These are phyloP conservation scores for Parapsyche elsis DNA, from an alignment of 1,140 invertebrate genomes.

Conservation along the genomic window DNA sequence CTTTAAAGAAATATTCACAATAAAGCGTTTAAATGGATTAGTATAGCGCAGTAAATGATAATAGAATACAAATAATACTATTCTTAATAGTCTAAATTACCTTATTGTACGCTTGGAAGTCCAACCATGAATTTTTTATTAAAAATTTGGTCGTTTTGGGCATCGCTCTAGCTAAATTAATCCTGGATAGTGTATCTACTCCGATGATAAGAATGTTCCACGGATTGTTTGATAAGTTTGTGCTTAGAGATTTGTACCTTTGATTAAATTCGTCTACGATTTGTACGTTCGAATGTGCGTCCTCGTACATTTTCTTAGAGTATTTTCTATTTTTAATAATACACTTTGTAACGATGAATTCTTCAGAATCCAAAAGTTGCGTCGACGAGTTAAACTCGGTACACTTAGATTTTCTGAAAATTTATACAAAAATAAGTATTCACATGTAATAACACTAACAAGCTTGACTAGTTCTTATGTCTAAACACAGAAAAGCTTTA, in stretches of 20 bases:
- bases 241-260: conserved; percentile 54
- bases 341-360: conserved; percentile 68
- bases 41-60: conserved; percentile 5
- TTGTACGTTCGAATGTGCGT: conserved; percentile 60
- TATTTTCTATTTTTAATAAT: conserved; percentile 58
- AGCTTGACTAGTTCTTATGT: too few species aligned
- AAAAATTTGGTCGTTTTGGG: conserved; percentile 77
- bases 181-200: conserved; percentile 83
- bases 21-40: neutral
- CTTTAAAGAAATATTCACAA: neutral
- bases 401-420: conserved; percentile 58
- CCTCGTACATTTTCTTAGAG: conserved; percentile 58
- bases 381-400: conserved; percentile 59
- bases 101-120: conserved; percentile 68
- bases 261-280: conserved; percentile 47
- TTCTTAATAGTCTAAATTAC: conserved; percentile 53
- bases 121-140: conserved; percentile 68
- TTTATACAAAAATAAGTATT: neutral
- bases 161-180: conserved; percentile 81
- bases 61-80: neutral
- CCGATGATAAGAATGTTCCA: conserved; percentile 80
- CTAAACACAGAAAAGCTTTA: too few species aligned
- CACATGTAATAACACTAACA: neutral
- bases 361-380: conserved; percentile 60
- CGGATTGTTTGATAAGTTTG: conserved; percentile 54